Evolutionary conservation across 2,113 vertebrate genomes (phyloP), one percentile per base, ranked within the genome.

Genomic region (Ancistrus triradiatus): DNA sequence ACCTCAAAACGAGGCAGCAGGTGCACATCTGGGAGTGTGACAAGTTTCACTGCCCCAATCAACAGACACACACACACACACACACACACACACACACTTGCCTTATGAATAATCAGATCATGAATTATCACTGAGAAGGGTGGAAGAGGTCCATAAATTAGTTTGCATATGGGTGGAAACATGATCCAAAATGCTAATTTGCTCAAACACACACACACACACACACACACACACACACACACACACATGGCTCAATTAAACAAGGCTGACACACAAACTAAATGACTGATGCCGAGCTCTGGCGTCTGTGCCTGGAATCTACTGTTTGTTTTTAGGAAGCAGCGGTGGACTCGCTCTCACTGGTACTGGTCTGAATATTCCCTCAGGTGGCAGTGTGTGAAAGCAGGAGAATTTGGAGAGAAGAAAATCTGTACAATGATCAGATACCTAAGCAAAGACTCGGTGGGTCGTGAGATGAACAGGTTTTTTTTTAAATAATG

Each of bases 11-110:
- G 77, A 81, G 83, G 83, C 80, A 85, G 83, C 86, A 91, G 86
- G 85, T 88, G 86, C 78, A 78, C 84, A 88, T 86, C 81, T 88
- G 88, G 81, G 82, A 82, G 69, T 44, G 68, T 44, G 79, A 82
- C 81, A 84, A 74, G 77, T 81, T 80, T 81, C 59, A 55, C 48
- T 37, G 33, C 56, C 64, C 17, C 63, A 57, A 19, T 57, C 56
- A 50, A 22, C 47, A 21, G 31, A 47, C 53, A 22, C 52, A 59
- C 61, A 52, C 43, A n/a, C n/a, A n/a, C n/a, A n/a, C n/a, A 22
- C 58, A 59, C 55, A 47, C 59, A 22, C 49, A 24, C 59, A 53
- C 43, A 37, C 28, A 47, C 14, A 27, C 37, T 31, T 47, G 24
- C 59, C 65, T 73, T 71, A 72, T 73, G 59, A 73, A 76, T 82